These are phyloP conservation scores for Nothocercus nigrocapillus DNA, from an alignment of 2,113 vertebrate species.

Conservation along the genomic window DNA sequence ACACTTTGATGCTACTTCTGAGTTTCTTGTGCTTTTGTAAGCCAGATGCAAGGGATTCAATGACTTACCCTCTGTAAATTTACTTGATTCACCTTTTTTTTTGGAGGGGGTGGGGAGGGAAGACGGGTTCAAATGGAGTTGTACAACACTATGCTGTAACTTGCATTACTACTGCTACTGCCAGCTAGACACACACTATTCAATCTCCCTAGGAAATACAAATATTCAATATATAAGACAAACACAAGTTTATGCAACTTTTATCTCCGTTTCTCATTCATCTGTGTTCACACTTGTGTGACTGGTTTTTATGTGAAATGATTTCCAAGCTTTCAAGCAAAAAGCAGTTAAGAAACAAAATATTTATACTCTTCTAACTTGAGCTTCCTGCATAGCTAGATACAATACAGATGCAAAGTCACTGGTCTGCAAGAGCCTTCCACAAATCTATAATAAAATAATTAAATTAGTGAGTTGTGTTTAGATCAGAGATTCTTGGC, in stretches of 20 bases:
- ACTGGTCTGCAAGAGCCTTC: constrained; percentile 76
- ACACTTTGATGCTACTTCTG: neutral
- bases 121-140: neutral
- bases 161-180: neutral
- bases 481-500: constrained; percentile 83
- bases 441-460: constrained; percentile 86
- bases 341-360: constrained; percentile 80
- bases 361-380: constrained; percentile 78
- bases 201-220: neutral
- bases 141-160: neutral
- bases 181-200: neutral
- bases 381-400: constrained; percentile 76
- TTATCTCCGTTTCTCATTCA: constrained; percentile 47
- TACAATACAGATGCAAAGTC: constrained; percentile 83
- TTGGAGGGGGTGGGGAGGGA: neutral
- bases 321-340: constrained; percentile 77
- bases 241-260: constrained; percentile 18
- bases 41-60: neutral
- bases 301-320: constrained; percentile 66
- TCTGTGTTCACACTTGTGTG: constrained; percentile 40
- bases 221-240: neutral
- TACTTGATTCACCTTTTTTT: neutral
- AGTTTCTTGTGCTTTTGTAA: constrained; percentile 36
- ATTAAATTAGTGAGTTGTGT: constrained; percentile 89
- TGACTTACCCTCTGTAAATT: neutral